Percentiles rank a stretch among this genome's conserved stretches.
Evolutionary conservation across 2,113 vertebrate genomes (phyloP).

Genomic region (Misgurnus anguillicaudatus): DNA sequence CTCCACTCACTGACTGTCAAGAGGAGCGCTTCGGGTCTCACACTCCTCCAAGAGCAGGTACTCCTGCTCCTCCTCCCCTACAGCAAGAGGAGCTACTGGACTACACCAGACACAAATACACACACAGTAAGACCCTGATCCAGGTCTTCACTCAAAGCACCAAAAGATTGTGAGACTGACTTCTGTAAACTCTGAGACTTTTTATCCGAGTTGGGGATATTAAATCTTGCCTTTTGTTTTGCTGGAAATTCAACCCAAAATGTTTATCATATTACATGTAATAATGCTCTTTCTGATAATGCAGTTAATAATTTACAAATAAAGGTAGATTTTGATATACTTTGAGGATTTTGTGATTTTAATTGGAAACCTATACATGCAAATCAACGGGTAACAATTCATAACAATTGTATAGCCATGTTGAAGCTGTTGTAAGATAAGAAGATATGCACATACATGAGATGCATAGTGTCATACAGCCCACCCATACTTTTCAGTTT

Average conservation of each 20-base stretch:
- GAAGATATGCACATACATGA: too few relatives aligned
- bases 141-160: neutral
- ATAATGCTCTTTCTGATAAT: too few relatives aligned
- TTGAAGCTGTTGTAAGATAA: too few relatives aligned
- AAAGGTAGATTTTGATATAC: too few relatives aligned
- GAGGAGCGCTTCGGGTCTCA: conserved; percentile 91
- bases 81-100: conserved; percentile 70
- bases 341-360: neutral
- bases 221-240: too few relatives aligned
- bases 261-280: neutral
- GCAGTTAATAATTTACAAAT: too few relatives aligned
- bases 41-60: conserved; percentile 98
- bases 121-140: conserved; percentile 11
- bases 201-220: neutral
- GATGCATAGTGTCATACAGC: too few relatives aligned
- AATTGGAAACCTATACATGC: neutral
- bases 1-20: conserved; percentile 89
- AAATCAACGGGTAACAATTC: neutral
- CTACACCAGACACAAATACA: conserved; percentile 33
- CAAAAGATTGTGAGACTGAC: neutral
- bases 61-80: conserved; percentile 85
- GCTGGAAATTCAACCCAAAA: neutral
- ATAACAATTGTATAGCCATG: neutral
- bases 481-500: neutral
- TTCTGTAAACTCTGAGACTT: neutral